Evolutionary conservation across 2,113 vertebrate species (phyloP), one percentile per base, ranked within the genome.

Genomic region (Sphaerodactylus townsendi): DNA sequence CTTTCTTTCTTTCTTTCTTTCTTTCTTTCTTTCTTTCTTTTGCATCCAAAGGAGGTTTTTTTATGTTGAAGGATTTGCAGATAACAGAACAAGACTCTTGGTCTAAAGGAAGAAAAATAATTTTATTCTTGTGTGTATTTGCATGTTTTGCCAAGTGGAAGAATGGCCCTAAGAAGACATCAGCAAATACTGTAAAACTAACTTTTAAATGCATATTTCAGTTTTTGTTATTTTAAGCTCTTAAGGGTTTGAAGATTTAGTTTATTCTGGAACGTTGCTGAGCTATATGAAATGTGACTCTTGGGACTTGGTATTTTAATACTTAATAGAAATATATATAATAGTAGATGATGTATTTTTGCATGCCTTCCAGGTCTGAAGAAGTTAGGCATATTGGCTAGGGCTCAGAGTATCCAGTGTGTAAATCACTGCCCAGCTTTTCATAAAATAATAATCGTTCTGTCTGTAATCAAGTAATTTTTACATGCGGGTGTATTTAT

Each of bases 261-360:
- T 96, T 97, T 96, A 92, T 94, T 97, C 97, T 97, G 96, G 96
- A 97, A 93, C 90, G 23, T 90, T 89, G 90, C 89, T 95, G 90
- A 91, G 87, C 94, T 94, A 89, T 94, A 95, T 94, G 95, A 96
- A 96, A 94, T 95, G 94, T 94, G 95, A 96, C 95, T 96, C 95
- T 86, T 93, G 95, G 92, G 91, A 87, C 85, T 80, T 93, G 92
- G 94, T 94, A 95, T 96, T 96, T 96, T 94, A 96, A 95, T 96
- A 95, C 94, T 92, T 95, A 92, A 91, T 95, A 91, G 95, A 96
- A 95, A 90, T 95, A 93, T 95, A 94, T 95, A 87, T 95, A 96
- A 96, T 93, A 92, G 94, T 92, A 93, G 95, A 95, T 95, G 95
- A 96, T 97, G 93, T 96, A 95, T 96, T 96, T 62, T 96, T 93